These are phyloP conservation scores for Corythoichthys haematopterus DNA, from an alignment of 2,113 vertebrate species.

Conservation along the genomic window DNA sequence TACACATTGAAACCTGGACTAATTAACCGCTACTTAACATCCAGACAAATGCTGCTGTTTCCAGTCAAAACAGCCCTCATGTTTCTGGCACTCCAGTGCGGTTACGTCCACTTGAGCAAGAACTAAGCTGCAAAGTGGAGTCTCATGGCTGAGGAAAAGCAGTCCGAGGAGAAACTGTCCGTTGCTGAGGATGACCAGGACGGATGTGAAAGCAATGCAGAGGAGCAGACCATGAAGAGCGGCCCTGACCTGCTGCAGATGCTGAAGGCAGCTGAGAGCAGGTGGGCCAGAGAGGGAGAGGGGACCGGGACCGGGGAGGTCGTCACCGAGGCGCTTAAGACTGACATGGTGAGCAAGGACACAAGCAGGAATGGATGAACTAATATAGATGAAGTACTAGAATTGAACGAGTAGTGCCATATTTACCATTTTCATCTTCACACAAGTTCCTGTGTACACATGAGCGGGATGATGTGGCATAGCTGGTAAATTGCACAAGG, in stretches of 20 bases:
- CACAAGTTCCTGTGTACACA: no score
- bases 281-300: constrained; percentile 16
- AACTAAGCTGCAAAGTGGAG: constrained; percentile 18
- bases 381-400: not conserved
- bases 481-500: no score
- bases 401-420: no score
- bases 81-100: constrained; percentile 25
- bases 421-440: no score
- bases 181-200: constrained; percentile 4
- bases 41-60: constrained; percentile 48
- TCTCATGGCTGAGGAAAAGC: constrained; percentile 28
- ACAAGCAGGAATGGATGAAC: not conserved
- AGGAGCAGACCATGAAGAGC: constrained; percentile 11
- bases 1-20: constrained; percentile 24
- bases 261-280: constrained; percentile 57
- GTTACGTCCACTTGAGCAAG: constrained; percentile 15
- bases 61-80: constrained; percentile 19
- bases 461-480: no score
- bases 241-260: constrained; percentile 55
- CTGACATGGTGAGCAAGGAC: constrained; percentile 57
- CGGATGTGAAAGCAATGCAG: constrained; percentile 1
- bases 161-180: constrained; percentile 11
- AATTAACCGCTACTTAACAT: constrained; percentile 31
- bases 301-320: not conserved
- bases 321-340: constrained; percentile 44